Evolutionary conservation across 2,113 vertebrate genomes (phyloP).

Genomic region (Sitta europaea): DNA sequence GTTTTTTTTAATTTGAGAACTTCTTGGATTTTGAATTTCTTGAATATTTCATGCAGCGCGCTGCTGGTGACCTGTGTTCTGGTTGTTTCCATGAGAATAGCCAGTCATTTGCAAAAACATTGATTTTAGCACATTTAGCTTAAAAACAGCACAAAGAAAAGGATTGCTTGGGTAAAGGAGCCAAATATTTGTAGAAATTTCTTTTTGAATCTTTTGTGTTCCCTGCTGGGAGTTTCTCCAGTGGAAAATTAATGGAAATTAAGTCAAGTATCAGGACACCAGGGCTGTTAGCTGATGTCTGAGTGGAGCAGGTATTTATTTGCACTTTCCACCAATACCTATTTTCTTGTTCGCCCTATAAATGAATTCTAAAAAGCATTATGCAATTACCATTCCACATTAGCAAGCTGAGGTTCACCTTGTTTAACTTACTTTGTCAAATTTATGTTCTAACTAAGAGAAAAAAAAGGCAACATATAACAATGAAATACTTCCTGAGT

Average conservation of each 20-base stretch:
- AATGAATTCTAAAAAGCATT: background rate
- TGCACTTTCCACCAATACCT: background rate
- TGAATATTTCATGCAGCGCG: background rate
- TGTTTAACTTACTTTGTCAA: background rate
- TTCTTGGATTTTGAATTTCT: background rate
- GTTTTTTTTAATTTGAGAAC: background rate
- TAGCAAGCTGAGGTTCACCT: background rate
- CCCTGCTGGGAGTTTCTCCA: background rate
- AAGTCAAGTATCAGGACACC: background rate
- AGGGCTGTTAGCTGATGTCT: conserved; percentile 11
- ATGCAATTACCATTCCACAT: background rate
- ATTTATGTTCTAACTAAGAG: background rate
- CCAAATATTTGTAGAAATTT: background rate
- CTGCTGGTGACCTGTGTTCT: background rate
- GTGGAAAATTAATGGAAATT: conserved; percentile 26
- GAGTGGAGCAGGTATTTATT: conserved; percentile 27
- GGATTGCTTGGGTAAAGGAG: background rate
- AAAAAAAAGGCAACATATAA: background rate
- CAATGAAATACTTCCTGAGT: background rate
- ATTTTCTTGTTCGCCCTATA: background rate
- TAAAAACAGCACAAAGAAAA: background rate
- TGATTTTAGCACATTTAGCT: background rate
- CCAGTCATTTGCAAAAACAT: background rate
- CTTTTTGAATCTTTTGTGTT: background rate
- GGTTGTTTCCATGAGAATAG: background rate